Conservation (phyloP, 2,113 vertebrate species). For the Saccopteryx bilineata region DNA sequence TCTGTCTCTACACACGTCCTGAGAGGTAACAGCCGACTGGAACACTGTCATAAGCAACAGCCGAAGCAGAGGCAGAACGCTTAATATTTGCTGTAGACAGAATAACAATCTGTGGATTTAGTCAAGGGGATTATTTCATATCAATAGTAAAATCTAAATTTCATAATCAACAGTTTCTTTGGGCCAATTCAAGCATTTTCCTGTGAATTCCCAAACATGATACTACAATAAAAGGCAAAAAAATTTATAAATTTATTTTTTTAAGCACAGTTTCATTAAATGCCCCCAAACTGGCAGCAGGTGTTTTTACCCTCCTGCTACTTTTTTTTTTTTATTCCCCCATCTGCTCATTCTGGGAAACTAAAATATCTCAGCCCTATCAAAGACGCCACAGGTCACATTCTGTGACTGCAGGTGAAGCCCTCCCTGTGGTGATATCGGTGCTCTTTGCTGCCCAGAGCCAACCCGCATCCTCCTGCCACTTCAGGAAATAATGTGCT, state of each 20-base stretch:
- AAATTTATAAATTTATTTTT: background rate
- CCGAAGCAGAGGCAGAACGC: background rate
- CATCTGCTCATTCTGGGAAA: conserved; percentile 1
- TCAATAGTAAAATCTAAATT: background rate
- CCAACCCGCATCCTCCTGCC: background rate
- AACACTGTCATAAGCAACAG: background rate
- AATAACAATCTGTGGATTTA: background rate
- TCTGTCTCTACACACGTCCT: background rate
- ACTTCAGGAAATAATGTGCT: background rate
- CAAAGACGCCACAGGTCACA: background rate
- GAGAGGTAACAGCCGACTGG: background rate
- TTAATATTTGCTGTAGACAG: background rate
- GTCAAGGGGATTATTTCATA: background rate
- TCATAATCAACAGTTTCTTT: background rate
- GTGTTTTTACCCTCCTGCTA: background rate
- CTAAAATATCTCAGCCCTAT: background rate
- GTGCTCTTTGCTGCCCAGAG: background rate
- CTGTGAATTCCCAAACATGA: background rate
- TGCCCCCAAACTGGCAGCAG: conserved; percentile 4
- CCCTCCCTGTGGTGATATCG: background rate
- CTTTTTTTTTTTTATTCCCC: background rate
- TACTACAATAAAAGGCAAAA: background rate
- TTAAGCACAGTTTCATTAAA: background rate
- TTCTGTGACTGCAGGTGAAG: background rate
- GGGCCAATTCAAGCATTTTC: background rate